A percentile compares a stretch with the other conserved stretches of the same genome.
These are phyloP conservation scores for Phragmatobia fuliginosa DNA, from an alignment of 2,888 invertebrate genomes.

Conservation along the genomic window DNA sequence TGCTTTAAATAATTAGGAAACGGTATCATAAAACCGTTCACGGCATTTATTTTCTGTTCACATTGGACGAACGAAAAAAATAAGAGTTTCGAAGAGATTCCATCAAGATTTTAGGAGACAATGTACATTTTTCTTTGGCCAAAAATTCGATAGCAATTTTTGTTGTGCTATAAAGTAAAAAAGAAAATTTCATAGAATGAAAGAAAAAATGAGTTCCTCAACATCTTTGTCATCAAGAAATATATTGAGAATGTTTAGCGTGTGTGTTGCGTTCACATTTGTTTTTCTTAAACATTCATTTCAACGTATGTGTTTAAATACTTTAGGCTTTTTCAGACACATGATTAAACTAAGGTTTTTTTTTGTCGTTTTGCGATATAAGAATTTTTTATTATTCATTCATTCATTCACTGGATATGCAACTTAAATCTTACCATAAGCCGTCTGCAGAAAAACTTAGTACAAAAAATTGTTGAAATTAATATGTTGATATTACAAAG, in stretches of 20 bases:
- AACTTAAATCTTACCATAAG: background rate
- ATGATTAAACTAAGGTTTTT: no score
- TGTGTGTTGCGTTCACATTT: constrained; percentile 3
- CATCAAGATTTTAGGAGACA: constrained; percentile 20
- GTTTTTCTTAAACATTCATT: background rate
- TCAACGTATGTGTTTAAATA: background rate
- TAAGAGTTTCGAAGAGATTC: constrained; percentile 18
- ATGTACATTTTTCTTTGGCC: constrained; percentile 17
- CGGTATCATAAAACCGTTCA: constrained; percentile 58
- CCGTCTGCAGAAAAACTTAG: background rate
- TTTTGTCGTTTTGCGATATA: no score
- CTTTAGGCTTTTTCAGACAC: background rate
- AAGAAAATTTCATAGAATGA: constrained; percentile 8
- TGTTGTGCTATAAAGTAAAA: constrained; percentile 14
- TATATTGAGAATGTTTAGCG: constrained; percentile 7
- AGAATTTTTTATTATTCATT: no score
- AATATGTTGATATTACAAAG: no score
- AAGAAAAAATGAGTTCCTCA: constrained; percentile 1
- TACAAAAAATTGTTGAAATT: no score
- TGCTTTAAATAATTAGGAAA: constrained; percentile 75
- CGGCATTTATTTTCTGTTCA: constrained; percentile 57
- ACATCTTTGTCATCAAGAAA: background rate
- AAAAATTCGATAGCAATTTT: constrained; percentile 12
- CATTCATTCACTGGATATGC: background rate
- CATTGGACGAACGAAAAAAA: constrained; percentile 21